Percentiles rank a stretch among this genome's conserved stretches.
phyloP scores from a whole-genome alignment of 1,140 invertebrate genomes.

The Drosophila busckii region DNA sequence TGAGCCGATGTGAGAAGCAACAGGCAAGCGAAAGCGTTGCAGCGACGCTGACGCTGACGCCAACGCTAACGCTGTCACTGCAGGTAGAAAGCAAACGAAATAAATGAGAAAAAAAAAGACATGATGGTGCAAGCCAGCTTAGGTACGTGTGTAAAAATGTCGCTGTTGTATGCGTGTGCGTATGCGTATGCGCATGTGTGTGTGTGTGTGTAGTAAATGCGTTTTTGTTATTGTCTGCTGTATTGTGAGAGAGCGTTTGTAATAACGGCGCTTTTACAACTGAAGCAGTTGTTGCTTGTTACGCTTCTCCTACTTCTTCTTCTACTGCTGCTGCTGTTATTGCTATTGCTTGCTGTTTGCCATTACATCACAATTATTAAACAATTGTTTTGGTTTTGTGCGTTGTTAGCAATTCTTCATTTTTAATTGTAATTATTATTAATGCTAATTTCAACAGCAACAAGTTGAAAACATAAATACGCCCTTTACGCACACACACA shows the following conservation, averaged over 20 bases:
- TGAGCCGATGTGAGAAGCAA: constrained; percentile 1
- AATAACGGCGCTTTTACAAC: constrained; percentile 46
- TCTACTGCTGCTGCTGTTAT: constrained; percentile 17
- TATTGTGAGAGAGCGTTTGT: constrained; percentile 6
- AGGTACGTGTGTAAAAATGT: constrained; percentile 50
- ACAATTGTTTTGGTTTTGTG: constrained; percentile 40
- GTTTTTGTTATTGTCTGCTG: constrained; percentile 11
- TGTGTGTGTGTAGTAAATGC: neutral
- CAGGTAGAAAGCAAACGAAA: constrained; percentile 54
- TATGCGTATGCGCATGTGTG: neutral
- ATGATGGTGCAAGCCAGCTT: constrained; percentile 31
- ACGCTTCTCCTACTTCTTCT: constrained; percentile 4
- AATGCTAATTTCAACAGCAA: constrained; percentile 48
- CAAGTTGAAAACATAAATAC: constrained; percentile 10
- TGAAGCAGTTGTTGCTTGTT: constrained; percentile 20
- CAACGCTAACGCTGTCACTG: constrained; percentile 17
- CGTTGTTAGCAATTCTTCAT: constrained; percentile 28
- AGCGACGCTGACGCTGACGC: neutral
- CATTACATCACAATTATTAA: constrained; percentile 64
- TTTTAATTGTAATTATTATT: constrained; percentile 61
- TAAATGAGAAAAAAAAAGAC: constrained; percentile 12
- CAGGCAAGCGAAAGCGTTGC: constrained; percentile 50
- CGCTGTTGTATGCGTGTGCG: constrained; percentile 5
- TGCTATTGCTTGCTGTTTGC: constrained; percentile 27
- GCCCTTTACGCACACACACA: constrained; percentile 33